phyloP scores from a whole-genome alignment of 1,140 invertebrate species.

The Drosophila grimshawi region DNA sequence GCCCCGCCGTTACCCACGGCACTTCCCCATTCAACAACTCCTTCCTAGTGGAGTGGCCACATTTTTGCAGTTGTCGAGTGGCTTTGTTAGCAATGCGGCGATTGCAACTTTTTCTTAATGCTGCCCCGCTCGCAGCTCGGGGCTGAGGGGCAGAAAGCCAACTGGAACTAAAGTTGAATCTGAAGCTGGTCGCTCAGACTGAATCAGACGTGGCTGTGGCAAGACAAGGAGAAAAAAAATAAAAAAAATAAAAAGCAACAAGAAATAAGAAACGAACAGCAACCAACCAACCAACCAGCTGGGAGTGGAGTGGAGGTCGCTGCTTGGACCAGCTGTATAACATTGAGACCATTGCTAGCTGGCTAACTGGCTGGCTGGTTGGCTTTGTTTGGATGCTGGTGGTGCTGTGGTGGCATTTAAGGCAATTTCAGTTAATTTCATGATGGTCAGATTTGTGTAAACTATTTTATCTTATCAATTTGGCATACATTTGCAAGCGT shows the following conservation, averaged over 20 bases:
- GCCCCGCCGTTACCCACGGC: not conserved
- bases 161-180: constrained; percentile 19
- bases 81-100: constrained; percentile 67
- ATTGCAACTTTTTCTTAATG: constrained; percentile 63
- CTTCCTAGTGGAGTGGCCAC: constrained; percentile 47
- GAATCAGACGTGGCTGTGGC: not conserved
- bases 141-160: constrained; percentile 3
- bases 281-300: not conserved
- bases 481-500: constrained; percentile 32
- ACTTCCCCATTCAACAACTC: constrained; percentile 14
- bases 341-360: constrained; percentile 24
- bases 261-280: not conserved
- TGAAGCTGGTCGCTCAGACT: not conserved
- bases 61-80: constrained; percentile 78
- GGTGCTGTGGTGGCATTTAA: constrained; percentile 45
- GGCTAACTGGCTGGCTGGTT: not conserved
- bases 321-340: constrained; percentile 25
- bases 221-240: not conserved
- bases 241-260: not conserved
- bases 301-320: constrained; percentile 2
- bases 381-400: not conserved
- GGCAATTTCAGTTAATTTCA: constrained; percentile 62
- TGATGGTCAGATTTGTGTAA: constrained; percentile 16
- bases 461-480: constrained; percentile 41
- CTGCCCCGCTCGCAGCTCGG: constrained; percentile 3